Evolutionary conservation across 2,888 invertebrate genomes (phyloP), one percentile per base, ranked within the genome.

Genomic region (Agrotis puta): DNA sequence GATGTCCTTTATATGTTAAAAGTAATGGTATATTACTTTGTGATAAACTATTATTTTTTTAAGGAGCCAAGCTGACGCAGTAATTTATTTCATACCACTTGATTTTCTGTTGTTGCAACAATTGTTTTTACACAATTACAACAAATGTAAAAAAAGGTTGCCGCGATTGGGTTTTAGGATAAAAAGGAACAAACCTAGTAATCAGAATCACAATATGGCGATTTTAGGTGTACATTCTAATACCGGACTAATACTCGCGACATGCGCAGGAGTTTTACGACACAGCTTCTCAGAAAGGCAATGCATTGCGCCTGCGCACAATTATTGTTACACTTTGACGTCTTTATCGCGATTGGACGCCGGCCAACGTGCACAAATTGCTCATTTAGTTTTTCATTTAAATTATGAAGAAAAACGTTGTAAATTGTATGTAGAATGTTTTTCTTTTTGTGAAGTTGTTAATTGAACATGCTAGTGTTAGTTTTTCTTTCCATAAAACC

Each of bases 261-360:
- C 56, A 67, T 71, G 51, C 71, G 66, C 81, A 33, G 56, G 48
- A 71, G 61, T 77, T 74, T 81, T 77, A 81, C 77, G 81, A 77
- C 13, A 1, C 14, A 45, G 18, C 24, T 81, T 81, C 81, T 67
- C 53, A 70, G 81, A 77, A 79, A 73, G 77, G 71, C 57, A 74
- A 51, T 77, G 48, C 56, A n/a, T 51, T 78, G 70, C 80, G 77
- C 59, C 22, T 54, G 74, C 16, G 70, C 70, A 74, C 73, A 73
- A 70, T 81, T 51, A 74, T 74, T 69, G 81, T 73, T 70, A 69
- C 77, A 80, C 65, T 77, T 80, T 72, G 71, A 82, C 64, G 76
- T 70, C 75, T 78, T 64, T 74, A 74, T 72, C 64, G 61, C 58
- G 61, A 69, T 71, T 82, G 74, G 80, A 77, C 47, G 59, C 24